Evolutionary conservation across 2,888 invertebrate genomes (phyloP).

Genomic region (Drepanosiphum platanoidis): DNA sequence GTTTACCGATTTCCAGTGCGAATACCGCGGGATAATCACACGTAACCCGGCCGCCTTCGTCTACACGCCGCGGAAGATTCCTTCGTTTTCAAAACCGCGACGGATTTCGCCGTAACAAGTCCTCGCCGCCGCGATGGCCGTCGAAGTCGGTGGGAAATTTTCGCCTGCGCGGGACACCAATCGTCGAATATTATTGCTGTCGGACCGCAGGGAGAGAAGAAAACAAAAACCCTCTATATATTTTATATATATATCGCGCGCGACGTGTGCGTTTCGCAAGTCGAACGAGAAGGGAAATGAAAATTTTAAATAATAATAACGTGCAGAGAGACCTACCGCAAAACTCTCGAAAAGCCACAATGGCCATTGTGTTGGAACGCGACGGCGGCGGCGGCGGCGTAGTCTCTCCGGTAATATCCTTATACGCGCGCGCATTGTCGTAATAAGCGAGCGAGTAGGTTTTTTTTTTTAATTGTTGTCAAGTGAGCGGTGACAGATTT

Average conservation of each 20-base stretch:
- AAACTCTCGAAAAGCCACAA: conserved; percentile 32
- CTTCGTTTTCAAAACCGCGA: background rate
- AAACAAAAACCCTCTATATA: too few relatives aligned
- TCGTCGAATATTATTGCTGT: background rate
- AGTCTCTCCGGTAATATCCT: background rate
- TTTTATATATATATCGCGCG: background rate
- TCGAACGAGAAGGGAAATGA: background rate
- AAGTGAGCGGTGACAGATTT: conserved; percentile 60
- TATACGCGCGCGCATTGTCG: background rate
- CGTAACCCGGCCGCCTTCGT: too few relatives aligned
- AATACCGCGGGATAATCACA: background rate
- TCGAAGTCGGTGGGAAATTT: too few relatives aligned
- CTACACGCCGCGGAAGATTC: too few relatives aligned
- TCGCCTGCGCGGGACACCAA: too few relatives aligned
- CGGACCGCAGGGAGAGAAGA: background rate
- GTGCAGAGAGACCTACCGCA: background rate
- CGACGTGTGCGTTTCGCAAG: conserved; percentile 9
- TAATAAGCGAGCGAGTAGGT: background rate
- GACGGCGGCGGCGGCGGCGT: too few relatives aligned
- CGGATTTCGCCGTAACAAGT: background rate
- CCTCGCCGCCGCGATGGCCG: background rate
- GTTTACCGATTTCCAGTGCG: background rate
- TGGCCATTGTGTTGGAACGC: conserved; percentile 1
- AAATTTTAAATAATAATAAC: background rate
- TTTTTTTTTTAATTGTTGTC: conserved; percentile 34